Evolutionary conservation across 2,797 vertebrate genomes (phyloP).

Genomic region (Falco cherrug): DNA sequence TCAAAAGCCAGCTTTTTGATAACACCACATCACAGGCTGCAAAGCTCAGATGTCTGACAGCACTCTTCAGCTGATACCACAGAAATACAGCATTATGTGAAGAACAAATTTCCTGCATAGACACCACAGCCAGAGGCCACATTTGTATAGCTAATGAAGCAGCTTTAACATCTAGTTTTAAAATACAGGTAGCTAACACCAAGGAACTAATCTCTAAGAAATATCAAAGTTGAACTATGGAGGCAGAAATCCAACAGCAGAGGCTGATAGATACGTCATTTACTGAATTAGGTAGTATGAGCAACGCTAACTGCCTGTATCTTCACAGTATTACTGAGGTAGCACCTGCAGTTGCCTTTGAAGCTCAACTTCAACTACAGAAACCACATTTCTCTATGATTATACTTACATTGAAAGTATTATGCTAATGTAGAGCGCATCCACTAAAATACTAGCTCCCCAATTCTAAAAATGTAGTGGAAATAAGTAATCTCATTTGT

Average conservation of each 20-base stretch:
- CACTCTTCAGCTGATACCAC: accelerated
- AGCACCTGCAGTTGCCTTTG: neutral
- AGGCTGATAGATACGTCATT: neutral
- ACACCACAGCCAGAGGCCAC: neutral
- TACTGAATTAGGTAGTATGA: accelerated
- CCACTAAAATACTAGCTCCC: neutral
- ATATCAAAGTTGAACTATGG: neutral
- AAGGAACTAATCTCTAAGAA: neutral
- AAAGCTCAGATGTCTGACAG: neutral
- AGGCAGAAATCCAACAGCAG: neutral
- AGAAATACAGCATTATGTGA: neutral
- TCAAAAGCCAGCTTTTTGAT: neutral
- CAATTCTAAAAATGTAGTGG: neutral
- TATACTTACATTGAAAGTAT: neutral
- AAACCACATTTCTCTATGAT: neutral
- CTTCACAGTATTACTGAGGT: neutral
- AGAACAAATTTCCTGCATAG: neutral
- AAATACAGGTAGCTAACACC: neutral
- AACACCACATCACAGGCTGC: neutral
- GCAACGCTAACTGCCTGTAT: neutral
- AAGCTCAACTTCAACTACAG: neutral
- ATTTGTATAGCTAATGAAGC: neutral
- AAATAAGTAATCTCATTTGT: neutral
- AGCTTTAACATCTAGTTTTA: neutral
- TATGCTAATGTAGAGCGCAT: neutral